phyloP scores from a whole-genome alignment of 2,113 vertebrate species.

The Podarcis raffonei region DNA sequence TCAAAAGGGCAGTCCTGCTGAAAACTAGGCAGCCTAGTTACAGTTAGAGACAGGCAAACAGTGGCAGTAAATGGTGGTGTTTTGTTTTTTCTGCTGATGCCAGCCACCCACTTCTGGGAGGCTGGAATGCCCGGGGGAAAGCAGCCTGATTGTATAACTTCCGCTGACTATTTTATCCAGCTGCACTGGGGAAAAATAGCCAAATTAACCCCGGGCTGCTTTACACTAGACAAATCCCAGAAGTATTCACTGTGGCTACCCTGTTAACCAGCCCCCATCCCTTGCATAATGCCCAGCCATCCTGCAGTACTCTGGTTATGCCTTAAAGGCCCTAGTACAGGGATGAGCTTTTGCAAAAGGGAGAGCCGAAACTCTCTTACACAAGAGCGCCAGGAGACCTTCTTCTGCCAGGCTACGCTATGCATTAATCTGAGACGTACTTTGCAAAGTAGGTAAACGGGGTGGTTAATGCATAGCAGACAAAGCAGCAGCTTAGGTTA shows the following conservation, averaged over 20 bases:
- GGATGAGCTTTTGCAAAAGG: neutral
- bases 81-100: neutral
- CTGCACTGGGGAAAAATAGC: constrained; percentile 8
- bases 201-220: constrained; percentile 25
- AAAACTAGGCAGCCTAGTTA: neutral
- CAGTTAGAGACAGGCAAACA: neutral
- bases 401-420: neutral
- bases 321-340: neutral
- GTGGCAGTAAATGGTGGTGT: neutral
- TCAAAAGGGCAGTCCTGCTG: neutral
- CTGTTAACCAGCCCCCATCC: constrained; percentile 24
- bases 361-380: neutral
- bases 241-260: neutral
- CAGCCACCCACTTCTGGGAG: neutral
- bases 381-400: neutral
- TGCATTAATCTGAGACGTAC: neutral
- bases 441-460: constrained; percentile 40
- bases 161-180: constrained; percentile 26
- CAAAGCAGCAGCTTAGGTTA: neutral
- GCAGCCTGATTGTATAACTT: constrained; percentile 19
- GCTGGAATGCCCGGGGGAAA: neutral
- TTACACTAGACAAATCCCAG: constrained; percentile 28
- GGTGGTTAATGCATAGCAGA: constrained; percentile 77
- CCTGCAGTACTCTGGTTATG: neutral
- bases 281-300: neutral